Percentiles rank a stretch among this genome's conserved stretches.
Evolutionary conservation across 2,888 invertebrate species (phyloP).

Genomic region (Dicyrtomina minuta): DNA sequence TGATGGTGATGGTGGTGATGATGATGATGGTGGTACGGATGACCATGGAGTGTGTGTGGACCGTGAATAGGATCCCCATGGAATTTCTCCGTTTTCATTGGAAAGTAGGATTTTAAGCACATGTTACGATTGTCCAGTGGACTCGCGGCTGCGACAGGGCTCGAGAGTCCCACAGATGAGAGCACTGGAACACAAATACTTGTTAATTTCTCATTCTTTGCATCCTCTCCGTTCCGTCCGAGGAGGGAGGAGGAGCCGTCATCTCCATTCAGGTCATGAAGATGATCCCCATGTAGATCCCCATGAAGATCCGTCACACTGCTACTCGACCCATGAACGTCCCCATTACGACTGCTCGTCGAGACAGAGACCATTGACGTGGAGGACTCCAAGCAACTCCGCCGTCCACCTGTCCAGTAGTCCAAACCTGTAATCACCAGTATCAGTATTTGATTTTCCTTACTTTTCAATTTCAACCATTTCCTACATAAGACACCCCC

Average conservation of each 20-base stretch:
- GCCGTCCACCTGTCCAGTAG: slow-evolving; percentile 21
- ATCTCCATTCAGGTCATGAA: slow-evolving; percentile 20
- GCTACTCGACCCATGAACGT: background rate
- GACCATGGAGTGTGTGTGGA: slow-evolving; percentile 18
- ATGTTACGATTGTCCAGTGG: slow-evolving; percentile 34
- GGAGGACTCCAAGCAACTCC: slow-evolving; percentile 15
- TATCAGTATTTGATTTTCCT: too few relatives aligned
- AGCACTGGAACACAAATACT: slow-evolving; percentile 24
- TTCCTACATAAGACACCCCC: too few relatives aligned
- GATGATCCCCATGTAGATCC: background rate
- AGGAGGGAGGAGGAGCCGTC: slow-evolving; percentile 5
- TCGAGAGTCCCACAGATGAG: slow-evolving; percentile 12
- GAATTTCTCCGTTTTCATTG: slow-evolving; percentile 27
- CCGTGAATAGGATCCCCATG: background rate
- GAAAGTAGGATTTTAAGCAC: slow-evolving; percentile 38
- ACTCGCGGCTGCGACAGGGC: too few relatives aligned
- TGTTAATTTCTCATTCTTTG: slow-evolving; percentile 8
- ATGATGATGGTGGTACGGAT: slow-evolving; percentile 31
- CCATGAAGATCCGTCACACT: background rate
- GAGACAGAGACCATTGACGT: background rate
- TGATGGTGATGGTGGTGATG: slow-evolving; percentile 23
- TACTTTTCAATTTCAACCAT: too few relatives aligned
- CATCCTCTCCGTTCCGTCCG: background rate
- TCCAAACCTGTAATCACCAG: background rate
- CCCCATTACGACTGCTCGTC: slow-evolving; percentile 12